Evolutionary conservation across 1,140 invertebrate genomes (phyloP).

Genomic region (Hypothenemus hampei): DNA sequence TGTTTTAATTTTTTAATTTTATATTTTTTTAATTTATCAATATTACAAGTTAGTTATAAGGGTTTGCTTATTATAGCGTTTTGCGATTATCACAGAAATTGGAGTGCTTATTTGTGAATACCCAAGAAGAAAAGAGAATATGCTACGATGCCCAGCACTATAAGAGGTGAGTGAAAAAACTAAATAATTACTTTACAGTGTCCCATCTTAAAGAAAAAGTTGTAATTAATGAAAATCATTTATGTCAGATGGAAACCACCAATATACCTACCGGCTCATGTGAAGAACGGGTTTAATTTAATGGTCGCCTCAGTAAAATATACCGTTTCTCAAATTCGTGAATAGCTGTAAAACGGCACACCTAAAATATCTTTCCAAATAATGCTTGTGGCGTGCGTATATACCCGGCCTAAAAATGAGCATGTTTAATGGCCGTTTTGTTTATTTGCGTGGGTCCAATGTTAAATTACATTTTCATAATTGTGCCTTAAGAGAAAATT

Average conservation of each 20-base stretch:
- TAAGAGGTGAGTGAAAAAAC: conserved; percentile 40
- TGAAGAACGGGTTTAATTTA: background rate
- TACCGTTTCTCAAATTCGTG: background rate
- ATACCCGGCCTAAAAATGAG: no score
- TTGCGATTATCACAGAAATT: background rate
- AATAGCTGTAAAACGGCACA: conserved; percentile 3
- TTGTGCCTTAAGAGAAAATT: no score
- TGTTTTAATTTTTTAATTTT: background rate
- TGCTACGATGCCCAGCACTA: conserved; percentile 44
- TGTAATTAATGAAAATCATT: no score
- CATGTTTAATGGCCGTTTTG: no score
- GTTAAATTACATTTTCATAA: conserved; percentile 1
- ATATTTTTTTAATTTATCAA: no score
- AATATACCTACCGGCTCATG: background rate
- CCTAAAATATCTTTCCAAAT: conserved; percentile 5
- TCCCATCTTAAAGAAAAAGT: no score
- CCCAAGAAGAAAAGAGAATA: conserved; percentile 27
- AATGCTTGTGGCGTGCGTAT: background rate
- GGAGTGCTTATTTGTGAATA: background rate
- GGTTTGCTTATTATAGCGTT: background rate
- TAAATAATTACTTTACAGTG: background rate
- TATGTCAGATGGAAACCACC: background rate
- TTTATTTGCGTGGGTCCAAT: background rate
- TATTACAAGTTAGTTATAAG: conserved; percentile 2
- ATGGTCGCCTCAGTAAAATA: conserved; percentile 5